phyloP scores from a whole-genome alignment of 2,797 vertebrate species.

The Lepilemur septentrionalis region DNA sequence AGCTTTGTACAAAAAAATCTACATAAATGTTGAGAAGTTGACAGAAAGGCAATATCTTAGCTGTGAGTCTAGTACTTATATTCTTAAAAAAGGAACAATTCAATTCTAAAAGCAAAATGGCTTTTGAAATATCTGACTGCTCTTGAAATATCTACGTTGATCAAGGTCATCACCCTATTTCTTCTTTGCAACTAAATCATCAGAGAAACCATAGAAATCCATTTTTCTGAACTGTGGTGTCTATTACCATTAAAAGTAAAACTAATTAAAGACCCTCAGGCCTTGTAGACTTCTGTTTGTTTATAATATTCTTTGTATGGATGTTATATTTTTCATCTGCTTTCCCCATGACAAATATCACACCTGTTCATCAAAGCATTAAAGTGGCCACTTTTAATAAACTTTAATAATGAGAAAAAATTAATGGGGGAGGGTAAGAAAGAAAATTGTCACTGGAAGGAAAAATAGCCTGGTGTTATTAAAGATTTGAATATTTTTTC shows the following conservation, averaged over 20 bases:
- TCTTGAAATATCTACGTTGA: background rate
- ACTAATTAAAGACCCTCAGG: slow-evolving; percentile 48
- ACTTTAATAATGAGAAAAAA: slow-evolving; percentile 14
- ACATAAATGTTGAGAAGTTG: background rate
- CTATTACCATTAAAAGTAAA: slow-evolving; percentile 75
- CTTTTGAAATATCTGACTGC: background rate
- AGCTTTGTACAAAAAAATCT: background rate
- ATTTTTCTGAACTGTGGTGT: background rate
- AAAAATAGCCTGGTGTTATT: background rate
- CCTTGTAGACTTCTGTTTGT: background rate
- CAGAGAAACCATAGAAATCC: slow-evolving; percentile 17
- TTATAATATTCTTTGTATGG: slow-evolving; percentile 48
- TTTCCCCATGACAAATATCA: slow-evolving; percentile 57
- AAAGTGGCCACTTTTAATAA: background rate
- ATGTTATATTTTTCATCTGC: slow-evolving; percentile 54
- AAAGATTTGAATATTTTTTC: background rate
- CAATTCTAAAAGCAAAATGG: background rate
- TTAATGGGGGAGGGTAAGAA: background rate
- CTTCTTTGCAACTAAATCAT: slow-evolving; percentile 21
- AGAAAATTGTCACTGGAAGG: background rate
- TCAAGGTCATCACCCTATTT: background rate
- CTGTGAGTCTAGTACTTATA: background rate
- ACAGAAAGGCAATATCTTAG: background rate
- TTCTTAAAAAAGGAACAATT: background rate
- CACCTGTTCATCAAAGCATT: slow-evolving; percentile 52